Conservation (phyloP, 2,888 invertebrate genomes). For the Euproctis similis region DNA sequence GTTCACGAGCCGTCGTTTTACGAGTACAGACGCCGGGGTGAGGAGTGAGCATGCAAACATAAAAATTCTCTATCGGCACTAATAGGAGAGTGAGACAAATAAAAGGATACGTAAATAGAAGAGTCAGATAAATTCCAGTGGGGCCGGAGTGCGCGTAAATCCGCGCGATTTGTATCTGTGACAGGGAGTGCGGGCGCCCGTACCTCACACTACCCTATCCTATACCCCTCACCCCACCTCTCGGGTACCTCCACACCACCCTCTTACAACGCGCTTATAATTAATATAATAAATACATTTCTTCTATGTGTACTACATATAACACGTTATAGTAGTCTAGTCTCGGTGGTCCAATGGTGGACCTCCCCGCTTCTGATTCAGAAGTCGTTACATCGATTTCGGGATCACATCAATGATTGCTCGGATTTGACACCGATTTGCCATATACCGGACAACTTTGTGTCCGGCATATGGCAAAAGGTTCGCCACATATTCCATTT, state of each 20-base stretch:
- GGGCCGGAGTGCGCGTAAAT: conserved; percentile 74
- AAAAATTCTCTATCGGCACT: conserved; percentile 76
- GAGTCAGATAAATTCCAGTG: conserved; percentile 71
- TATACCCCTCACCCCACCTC: conserved; percentile 22
- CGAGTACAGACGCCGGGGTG: conserved; percentile 64
- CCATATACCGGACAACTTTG: too few species aligned
- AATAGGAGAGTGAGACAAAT: conserved; percentile 74
- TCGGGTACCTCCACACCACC: too few species aligned
- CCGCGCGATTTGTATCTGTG: conserved; percentile 76
- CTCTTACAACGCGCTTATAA: conserved; percentile 44
- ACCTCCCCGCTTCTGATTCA: too few species aligned
- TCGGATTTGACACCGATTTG: too few species aligned
- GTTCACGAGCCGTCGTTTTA: conserved; percentile 71
- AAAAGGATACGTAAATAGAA: conserved; percentile 75
- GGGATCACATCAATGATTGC: too few species aligned
- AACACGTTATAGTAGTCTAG: too few species aligned
- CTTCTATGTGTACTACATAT: neutral
- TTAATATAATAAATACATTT: conserved; percentile 41
- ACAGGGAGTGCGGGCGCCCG: conserved; percentile 54
- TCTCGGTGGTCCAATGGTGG: too few species aligned
- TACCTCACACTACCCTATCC: conserved; percentile 14
- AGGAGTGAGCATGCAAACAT: conserved; percentile 72
- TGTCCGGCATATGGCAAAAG: too few species aligned
- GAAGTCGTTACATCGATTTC: too few species aligned
- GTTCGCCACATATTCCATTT: too few species aligned